Evolutionary conservation across 2,113 vertebrate species (phyloP).

Genomic region (Macquaria ambigua): DNA sequence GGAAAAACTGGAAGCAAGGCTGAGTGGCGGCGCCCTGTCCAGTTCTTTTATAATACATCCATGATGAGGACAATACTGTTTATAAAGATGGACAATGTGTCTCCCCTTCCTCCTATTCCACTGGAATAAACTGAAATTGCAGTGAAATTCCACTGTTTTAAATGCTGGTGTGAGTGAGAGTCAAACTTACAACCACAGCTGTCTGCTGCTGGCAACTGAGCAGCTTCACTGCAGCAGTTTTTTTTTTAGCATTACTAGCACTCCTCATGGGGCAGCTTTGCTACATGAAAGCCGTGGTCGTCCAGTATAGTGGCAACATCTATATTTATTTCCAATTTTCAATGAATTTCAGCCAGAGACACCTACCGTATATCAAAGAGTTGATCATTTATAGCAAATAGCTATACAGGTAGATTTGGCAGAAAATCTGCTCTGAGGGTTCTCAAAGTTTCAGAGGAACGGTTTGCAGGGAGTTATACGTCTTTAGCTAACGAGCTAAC

Average conservation of each 20-base stretch:
- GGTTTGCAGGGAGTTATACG: too few relatives aligned
- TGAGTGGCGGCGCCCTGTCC: too few relatives aligned
- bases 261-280: constrained; percentile 24
- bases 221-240: constrained; percentile 4
- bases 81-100: too few relatives aligned
- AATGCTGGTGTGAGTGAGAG: too few relatives aligned
- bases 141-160: not conserved
- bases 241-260: constrained; percentile 3
- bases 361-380: not conserved
- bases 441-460: too few relatives aligned
- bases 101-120: too few relatives aligned
- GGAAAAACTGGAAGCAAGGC: too few relatives aligned
- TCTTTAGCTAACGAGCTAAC: too few relatives aligned
- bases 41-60: too few relatives aligned
- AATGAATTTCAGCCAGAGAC: not conserved
- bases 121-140: not conserved
- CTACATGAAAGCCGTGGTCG: not conserved
- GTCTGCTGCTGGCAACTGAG: not conserved
- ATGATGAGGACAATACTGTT: too few relatives aligned
- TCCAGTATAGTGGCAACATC: not conserved
- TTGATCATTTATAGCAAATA: not conserved
- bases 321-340: constrained; percentile 4
- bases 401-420: not conserved
- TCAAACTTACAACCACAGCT: constrained; percentile 6
- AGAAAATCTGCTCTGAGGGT: not conserved